Evolutionary conservation across 2,888 invertebrate genomes (phyloP), one percentile per base, ranked within the genome.

Genomic region (Cantharis flavilabris): DNA sequence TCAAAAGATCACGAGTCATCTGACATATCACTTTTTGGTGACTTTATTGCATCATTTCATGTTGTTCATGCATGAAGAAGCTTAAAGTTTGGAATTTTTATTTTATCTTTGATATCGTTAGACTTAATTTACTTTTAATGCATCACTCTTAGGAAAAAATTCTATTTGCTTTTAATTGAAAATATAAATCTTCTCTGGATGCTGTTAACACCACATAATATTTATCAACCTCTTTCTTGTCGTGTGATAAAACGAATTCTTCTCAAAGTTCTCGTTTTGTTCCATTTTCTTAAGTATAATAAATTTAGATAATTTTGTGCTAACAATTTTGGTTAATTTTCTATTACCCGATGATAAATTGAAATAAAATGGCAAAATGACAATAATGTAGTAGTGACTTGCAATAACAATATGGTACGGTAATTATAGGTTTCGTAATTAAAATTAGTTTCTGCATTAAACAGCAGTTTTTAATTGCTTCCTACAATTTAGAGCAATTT

Each of bases 401-500:
- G 74, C 70, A 74, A 33, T 23, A 65, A 16, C 33, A 33, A 33
- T 33, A 33, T 33, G 33, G 13, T 69, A 65, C 33, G 63, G 70
- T 74, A 74, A 74, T 74, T 74, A 70, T 70, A 74, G 72, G 70
- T 70, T 64, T 49, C 14, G 64, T 70, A 70, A 72, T 76, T 72
- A 72, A 72, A 76, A 72, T 76, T 76, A 76, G 72, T 76, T 76
- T 73, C 70, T 76, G 76, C 73, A 71, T 73, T 73, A 73, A 73
- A 71, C 76, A 76, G 73, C 70, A 73, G 69, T 71, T 76, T 76
- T 76, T 76, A 76, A 76, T 76, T 76, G 76, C 71, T 73, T 76
- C 73, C 70, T 76, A 76, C 71, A 73, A 73, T 73, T 76, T 76
- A 72, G 76, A 73, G 73, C 70, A 76, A 73, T 73, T 76, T 73